Conservation (phyloP, 1,140 invertebrate species). For the Danaus melanippus region DNA sequence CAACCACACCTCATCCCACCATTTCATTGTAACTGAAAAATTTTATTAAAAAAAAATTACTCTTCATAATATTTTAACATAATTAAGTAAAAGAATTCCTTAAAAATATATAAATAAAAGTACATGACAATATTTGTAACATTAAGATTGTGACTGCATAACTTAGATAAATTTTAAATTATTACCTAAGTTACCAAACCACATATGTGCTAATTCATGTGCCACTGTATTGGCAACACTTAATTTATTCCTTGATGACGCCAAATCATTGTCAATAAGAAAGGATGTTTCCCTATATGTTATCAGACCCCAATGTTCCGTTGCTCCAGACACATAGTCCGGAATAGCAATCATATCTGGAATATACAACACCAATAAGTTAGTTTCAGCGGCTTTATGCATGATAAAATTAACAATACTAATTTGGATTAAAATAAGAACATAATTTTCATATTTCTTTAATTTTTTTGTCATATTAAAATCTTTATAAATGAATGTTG, state of each 20-base stretch:
- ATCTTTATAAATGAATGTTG: too few species aligned
- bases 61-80: conserved; percentile 2
- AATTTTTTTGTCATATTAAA: conserved; percentile 22
- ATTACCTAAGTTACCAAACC: conserved; percentile 89
- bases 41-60: conserved; percentile 3
- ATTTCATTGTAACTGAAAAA: conserved; percentile 86
- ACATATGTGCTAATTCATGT: conserved; percentile 95
- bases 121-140: too few species aligned
- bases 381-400: too few species aligned
- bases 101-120: background rate
- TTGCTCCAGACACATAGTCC: conserved; percentile 95
- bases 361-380: conserved; percentile 15
- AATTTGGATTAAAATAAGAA: conserved; percentile 1
- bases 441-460: background rate
- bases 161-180: conserved; percentile 6
- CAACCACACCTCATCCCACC: conserved; percentile 95
- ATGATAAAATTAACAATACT: background rate
- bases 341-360: conserved; percentile 94
- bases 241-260: conserved; percentile 83
- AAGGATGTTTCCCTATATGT: conserved; percentile 89
- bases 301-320: conserved; percentile 95
- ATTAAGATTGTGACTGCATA: too few species aligned
- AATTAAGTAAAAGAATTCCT: background rate
- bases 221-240: conserved; percentile 85
- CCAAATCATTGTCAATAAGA: conserved; percentile 79